Conservation (phyloP, 2,113 vertebrate species). For the Struthidea cinerea region DNA sequence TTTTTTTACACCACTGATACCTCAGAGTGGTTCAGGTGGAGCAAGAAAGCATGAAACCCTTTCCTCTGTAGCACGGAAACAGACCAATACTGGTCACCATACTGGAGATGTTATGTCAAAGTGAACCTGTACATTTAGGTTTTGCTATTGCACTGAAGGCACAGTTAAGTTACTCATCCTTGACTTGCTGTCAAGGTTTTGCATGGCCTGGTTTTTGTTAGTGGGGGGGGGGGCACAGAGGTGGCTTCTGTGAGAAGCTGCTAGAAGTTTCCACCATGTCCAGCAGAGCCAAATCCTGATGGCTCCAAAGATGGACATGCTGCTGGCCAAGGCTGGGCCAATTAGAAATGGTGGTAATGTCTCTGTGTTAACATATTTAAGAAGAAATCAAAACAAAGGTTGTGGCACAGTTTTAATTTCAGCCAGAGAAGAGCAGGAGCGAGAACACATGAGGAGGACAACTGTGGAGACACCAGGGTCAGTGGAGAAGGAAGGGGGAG, state of each 20-base stretch:
- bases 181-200: not conserved
- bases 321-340: not conserved
- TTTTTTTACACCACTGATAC: not conserved
- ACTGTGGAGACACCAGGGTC: not conserved
- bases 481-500: not conserved
- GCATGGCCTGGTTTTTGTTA: not conserved
- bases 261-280: not conserved
- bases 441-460: not conserved
- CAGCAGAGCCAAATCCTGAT: not conserved
- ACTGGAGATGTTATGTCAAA: not conserved
- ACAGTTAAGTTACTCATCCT: not conserved
- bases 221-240: not conserved
- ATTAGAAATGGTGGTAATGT: not conserved
- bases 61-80: fast-evolving
- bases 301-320: not conserved
- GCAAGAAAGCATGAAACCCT: not conserved
- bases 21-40: not conserved
- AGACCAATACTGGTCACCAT: not conserved
- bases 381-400: not conserved
- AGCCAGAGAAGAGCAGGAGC: not conserved
- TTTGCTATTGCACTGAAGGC: not conserved
- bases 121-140: not conserved
- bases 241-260: not conserved
- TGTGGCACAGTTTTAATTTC: not conserved
- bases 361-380: not conserved